Percentiles rank a stretch among this genome's conserved stretches.
These are phyloP conservation scores for Lethrus apterus DNA, from an alignment of 1,140 invertebrate species.

Conservation along the genomic window DNA sequence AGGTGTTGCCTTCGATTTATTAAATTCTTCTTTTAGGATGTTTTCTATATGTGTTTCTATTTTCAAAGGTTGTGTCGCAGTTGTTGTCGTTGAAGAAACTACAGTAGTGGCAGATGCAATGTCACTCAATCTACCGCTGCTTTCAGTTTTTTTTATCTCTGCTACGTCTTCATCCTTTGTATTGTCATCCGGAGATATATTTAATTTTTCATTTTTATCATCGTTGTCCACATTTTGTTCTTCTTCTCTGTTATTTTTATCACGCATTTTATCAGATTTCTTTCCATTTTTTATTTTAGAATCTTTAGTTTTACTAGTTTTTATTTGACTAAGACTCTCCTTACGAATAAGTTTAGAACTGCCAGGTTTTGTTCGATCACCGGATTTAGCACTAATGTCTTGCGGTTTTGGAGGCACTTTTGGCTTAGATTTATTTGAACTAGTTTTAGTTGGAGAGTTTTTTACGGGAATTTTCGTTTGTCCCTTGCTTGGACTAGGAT, in stretches of 20 bases:
- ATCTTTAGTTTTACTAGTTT: constrained; percentile 5
- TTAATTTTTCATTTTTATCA: constrained; percentile 7
- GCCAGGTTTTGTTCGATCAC: constrained; percentile 11
- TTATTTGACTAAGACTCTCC: constrained; percentile 28
- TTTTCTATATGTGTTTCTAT: constrained; percentile 33
- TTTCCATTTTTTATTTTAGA: background rate
- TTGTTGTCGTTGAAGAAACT: constrained; percentile 36
- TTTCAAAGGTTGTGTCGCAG: constrained; percentile 36
- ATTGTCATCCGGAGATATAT: background rate
- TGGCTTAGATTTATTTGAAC: constrained; percentile 33
- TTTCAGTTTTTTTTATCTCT: constrained; percentile 5
- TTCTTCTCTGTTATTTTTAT: constrained; percentile 1
- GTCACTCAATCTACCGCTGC: constrained; percentile 22
- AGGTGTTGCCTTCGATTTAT: background rate
- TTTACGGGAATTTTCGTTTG: constrained; percentile 28
- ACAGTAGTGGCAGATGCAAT: constrained; percentile 30
- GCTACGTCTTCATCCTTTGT: background rate
- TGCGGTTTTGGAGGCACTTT: constrained; percentile 34
- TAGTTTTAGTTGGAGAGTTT: constrained; percentile 38
- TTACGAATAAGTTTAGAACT: constrained; percentile 19
- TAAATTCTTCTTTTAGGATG: constrained; percentile 2
- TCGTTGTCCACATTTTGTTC: background rate
- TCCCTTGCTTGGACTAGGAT: constrained; percentile 29
- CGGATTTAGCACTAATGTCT: too few species aligned
- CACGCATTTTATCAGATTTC: background rate